These are phyloP conservation scores for Marmota monax DNA, from an alignment of 2,113 vertebrate genomes.

Conservation along the genomic window DNA sequence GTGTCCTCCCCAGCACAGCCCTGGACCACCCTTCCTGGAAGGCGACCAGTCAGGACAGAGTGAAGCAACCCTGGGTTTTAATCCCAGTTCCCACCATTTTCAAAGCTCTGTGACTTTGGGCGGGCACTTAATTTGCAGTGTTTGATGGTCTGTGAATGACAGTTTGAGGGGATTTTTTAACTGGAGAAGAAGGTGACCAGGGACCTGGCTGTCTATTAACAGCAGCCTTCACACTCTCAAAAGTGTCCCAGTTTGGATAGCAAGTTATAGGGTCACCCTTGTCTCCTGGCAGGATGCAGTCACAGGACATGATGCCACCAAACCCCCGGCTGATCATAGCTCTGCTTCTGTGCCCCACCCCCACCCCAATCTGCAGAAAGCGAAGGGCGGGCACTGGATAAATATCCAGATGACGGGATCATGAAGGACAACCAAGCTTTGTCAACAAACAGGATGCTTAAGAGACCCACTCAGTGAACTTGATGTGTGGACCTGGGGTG, in stretches of 20 bases:
- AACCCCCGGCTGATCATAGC: fast-evolving
- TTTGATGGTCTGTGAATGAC: fast-evolving
- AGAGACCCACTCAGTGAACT: background rate
- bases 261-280: fast-evolving
- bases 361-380: background rate
- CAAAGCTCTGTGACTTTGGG: background rate
- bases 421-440: too few species aligned
- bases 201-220: background rate
- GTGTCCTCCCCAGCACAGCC: background rate
- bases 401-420: fast-evolving
- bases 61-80: background rate
- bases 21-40: background rate
- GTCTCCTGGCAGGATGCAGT: fast-evolving
- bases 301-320: fast-evolving
- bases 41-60: background rate
- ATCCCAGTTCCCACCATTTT: too few species aligned
- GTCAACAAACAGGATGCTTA: background rate
- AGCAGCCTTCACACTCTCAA: background rate
- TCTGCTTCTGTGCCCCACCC: background rate
- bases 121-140: fast-evolving
- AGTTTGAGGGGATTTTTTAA: background rate
- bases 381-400: fast-evolving
- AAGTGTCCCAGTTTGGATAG: fast-evolving
- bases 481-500: fast-evolving
- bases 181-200: background rate